phyloP scores from a whole-genome alignment of 2,113 vertebrate genomes.

The Bubo blakistoni region DNA sequence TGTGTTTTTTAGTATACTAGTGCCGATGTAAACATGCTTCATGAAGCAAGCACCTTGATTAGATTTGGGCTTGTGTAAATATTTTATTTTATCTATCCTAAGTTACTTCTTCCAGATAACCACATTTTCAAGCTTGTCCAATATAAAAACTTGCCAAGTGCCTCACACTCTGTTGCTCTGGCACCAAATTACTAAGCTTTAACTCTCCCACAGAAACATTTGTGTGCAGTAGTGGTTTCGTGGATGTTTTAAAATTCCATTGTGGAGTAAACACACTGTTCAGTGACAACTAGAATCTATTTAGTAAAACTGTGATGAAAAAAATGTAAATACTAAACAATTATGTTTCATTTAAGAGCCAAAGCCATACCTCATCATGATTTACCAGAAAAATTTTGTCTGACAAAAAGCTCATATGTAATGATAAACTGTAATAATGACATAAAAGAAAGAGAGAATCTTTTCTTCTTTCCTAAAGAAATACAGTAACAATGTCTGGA shows the following conservation, averaged over 20 bases:
- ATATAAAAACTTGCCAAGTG: not conserved
- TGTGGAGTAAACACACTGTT: not conserved
- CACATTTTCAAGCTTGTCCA: not conserved
- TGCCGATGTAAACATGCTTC: not conserved
- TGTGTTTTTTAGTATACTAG: not conserved
- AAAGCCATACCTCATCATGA: not conserved
- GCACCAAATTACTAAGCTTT: not conserved
- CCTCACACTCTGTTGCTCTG: not conserved
- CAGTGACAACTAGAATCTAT: not conserved
- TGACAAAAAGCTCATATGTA: not conserved
- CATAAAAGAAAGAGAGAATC: not conserved
- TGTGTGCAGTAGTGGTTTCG: not conserved
- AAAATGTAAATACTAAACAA: not conserved
- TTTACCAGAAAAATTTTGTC: not conserved
- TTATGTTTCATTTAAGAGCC: not conserved
- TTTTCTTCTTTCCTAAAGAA: not conserved
- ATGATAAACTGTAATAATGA: not conserved
- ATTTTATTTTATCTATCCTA: not conserved
- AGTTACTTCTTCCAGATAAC: not conserved
- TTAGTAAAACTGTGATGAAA: not conserved
- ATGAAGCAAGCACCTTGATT: not conserved
- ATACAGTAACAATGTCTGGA: not conserved
- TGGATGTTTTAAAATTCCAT: not conserved
- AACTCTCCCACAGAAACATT: not conserved
- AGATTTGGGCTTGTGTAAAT: not conserved